These are phyloP conservation scores for Aphidoletes aphidimyza DNA, from an alignment of 2,888 invertebrate species.

Conservation along the genomic window DNA sequence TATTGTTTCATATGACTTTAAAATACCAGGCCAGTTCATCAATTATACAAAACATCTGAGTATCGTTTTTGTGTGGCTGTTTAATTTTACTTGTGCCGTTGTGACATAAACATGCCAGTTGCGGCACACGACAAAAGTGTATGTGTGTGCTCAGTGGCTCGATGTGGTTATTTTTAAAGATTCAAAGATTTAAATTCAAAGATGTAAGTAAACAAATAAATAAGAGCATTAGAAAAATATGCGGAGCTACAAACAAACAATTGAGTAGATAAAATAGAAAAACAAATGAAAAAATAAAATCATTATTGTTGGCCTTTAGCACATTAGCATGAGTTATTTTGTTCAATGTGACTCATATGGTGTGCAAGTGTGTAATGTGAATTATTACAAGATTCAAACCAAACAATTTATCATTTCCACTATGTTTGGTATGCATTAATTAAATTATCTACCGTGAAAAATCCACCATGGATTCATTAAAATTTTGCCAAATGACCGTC, in stretches of 20 bases:
- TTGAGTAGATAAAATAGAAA: neutral
- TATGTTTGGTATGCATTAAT: conserved; percentile 32
- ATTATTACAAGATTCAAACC: neutral
- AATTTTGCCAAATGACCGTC: too few relatives aligned
- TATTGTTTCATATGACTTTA: too few relatives aligned
- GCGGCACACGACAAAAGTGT: too few relatives aligned
- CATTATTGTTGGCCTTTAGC: neutral
- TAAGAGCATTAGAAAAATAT: neutral
- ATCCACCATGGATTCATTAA: neutral
- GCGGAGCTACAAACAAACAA: neutral
- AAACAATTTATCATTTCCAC: neutral
- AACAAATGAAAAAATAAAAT: neutral
- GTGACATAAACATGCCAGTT: too few relatives aligned
- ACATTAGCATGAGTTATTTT: neutral
- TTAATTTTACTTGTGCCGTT: too few relatives aligned
- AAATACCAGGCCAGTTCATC: too few relatives aligned
- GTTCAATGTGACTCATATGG: neutral
- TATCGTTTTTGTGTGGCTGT: too few relatives aligned
- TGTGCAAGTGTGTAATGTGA: neutral
- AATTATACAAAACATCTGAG: too few relatives aligned
- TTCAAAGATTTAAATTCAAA: too few relatives aligned
- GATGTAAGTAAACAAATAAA: too few relatives aligned
- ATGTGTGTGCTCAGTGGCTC: too few relatives aligned
- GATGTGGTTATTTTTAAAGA: too few relatives aligned
- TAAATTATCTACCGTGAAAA: neutral